phyloP scores from a whole-genome alignment of 1,140 invertebrate genomes.

The Polypedilum vanderplanki region DNA sequence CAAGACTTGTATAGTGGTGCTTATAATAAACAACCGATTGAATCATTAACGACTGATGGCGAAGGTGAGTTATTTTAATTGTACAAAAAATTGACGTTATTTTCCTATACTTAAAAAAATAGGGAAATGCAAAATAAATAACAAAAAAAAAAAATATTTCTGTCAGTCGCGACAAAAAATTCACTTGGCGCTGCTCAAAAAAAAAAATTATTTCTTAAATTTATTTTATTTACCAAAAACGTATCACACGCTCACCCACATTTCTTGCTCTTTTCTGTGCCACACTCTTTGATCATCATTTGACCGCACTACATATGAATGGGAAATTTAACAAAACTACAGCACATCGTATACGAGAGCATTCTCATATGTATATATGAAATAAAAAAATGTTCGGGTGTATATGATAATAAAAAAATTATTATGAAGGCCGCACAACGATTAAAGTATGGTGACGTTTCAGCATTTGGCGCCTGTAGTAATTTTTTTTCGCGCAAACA shows the following conservation, averaged over 20 bases:
- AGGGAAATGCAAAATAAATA: neutral
- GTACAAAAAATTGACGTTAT: neutral
- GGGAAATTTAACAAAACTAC: neutral
- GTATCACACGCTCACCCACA: too few species aligned
- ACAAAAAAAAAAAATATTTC: neutral
- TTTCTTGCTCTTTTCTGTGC: too few species aligned
- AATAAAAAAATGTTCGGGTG: neutral
- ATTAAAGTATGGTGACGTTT: conserved; percentile 27
- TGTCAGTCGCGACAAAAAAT: neutral
- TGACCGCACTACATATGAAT: neutral
- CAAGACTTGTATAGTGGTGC: neutral
- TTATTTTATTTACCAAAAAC: too few species aligned
- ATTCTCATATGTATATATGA: too few species aligned
- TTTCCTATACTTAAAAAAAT: too few species aligned
- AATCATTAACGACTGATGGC: conserved; percentile 20
- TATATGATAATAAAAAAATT: neutral
- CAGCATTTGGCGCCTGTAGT: conserved; percentile 16
- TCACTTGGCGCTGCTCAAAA: neutral
- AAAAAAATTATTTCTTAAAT: too few species aligned
- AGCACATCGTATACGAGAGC: too few species aligned
- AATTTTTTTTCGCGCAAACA: neutral
- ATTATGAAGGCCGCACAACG: conserved; percentile 14
- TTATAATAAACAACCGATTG: conserved; percentile 6
- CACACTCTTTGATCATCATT: neutral
- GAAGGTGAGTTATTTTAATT: conserved; percentile 19